phyloP scores from a whole-genome alignment of 2,113 vertebrate species.

The Lagenorhynchus albirostris region DNA sequence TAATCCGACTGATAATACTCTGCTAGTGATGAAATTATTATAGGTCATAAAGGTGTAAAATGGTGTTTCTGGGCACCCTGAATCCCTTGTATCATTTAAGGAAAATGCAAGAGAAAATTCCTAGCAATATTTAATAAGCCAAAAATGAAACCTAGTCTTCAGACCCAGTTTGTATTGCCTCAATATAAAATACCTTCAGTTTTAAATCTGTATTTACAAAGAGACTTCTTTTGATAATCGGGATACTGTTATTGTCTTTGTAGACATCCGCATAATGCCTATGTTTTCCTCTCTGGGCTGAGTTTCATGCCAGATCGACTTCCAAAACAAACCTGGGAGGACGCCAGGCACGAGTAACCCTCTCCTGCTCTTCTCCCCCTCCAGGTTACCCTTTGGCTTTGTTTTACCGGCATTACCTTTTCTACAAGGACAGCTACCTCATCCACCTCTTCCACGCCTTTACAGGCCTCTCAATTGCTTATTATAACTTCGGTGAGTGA shows the following conservation, averaged over 20 bases:
- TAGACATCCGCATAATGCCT: background rate
- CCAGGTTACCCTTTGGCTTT: constrained; percentile 95
- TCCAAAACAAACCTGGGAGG: background rate
- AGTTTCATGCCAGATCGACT: background rate
- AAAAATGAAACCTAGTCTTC: background rate
- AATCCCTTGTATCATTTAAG: background rate
- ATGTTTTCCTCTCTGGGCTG: background rate
- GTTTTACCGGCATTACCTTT: constrained; percentile 91
- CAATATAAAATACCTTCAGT: background rate
- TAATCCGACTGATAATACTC: background rate
- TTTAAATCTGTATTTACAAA: constrained; percentile 16
- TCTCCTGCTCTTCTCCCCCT: constrained; percentile 1
- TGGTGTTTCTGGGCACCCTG: background rate
- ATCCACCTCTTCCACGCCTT: constrained; percentile 92
- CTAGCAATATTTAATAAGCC: background rate
- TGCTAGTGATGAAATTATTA: background rate
- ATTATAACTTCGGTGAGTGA: constrained; percentile 97
- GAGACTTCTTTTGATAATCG: background rate
- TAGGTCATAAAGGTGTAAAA: background rate
- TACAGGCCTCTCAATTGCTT: constrained; percentile 93
- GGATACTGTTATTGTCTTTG: background rate
- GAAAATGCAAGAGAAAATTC: background rate
- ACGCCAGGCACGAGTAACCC: background rate
- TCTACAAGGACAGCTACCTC: constrained; percentile 90
- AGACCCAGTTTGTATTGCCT: background rate